Conservation (phyloP, 2,113 vertebrate genomes). For the Antechinus stuartii region DNA sequence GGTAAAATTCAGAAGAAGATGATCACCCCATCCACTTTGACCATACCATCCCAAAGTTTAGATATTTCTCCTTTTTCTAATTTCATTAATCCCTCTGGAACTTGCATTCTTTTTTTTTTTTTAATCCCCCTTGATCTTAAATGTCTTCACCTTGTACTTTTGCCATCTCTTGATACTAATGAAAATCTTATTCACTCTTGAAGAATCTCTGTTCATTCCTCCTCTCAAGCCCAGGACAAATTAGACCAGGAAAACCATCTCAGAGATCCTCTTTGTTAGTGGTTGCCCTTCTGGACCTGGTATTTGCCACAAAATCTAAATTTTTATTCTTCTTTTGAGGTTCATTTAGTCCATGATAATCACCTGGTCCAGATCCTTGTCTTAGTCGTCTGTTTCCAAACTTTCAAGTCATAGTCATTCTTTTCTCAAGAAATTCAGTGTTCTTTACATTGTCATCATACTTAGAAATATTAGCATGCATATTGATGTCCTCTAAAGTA, state of each 20-base stretch:
- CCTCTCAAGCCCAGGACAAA: background rate
- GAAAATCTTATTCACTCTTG: background rate
- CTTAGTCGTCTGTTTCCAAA: background rate
- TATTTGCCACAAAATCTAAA: background rate
- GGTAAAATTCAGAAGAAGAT: background rate
- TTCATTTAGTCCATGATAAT: background rate
- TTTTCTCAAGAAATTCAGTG: background rate
- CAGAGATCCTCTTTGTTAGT: background rate
- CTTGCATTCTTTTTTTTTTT: background rate
- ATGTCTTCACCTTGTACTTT: background rate
- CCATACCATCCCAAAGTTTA: background rate
- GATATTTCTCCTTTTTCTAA: background rate
- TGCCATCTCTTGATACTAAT: background rate
- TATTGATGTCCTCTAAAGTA: background rate
- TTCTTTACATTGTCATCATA: background rate
- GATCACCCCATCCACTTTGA: background rate
- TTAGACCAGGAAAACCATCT: background rate
- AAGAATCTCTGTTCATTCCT: background rate
- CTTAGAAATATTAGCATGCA: background rate
- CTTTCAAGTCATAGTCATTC: background rate
- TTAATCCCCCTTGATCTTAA: background rate
- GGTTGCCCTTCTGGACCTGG: background rate
- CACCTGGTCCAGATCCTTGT: background rate
- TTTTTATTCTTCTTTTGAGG: background rate
- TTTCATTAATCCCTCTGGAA: background rate